phyloP scores from a whole-genome alignment of 2,113 vertebrate genomes.

The Hepsetus odoe region DNA sequence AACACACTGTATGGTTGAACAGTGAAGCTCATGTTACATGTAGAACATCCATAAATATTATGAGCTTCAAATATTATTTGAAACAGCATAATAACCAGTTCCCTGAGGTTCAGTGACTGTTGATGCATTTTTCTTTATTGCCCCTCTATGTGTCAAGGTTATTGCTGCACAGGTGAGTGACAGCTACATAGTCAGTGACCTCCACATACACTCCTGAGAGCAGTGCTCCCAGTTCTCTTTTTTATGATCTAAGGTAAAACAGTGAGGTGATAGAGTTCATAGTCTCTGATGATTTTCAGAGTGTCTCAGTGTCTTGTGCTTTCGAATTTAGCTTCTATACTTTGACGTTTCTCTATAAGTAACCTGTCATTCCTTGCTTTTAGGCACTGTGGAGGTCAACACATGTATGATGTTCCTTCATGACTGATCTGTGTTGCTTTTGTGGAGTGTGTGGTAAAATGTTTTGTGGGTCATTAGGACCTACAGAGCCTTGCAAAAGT shows the following conservation, averaged over 20 bases:
- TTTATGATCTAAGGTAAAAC: constrained; percentile 40
- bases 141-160: background rate
- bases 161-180: background rate
- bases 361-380: background rate
- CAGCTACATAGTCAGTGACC: constrained; percentile 20
- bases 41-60: background rate
- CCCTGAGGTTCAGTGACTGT: background rate
- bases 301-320: background rate
- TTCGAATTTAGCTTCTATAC: background rate
- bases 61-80: background rate
- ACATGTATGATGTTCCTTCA: background rate
- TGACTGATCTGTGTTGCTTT: background rate
- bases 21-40: background rate
- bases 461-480: background rate
- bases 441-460: background rate
- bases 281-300: constrained; percentile 32
- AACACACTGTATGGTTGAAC: background rate
- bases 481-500: too few species aligned
- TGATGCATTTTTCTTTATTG: background rate
- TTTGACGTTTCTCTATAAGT: constrained; percentile 25
- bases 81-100: background rate
- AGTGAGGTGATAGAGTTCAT: constrained; percentile 38
- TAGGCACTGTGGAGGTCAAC: background rate
- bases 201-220: constrained; percentile 11
- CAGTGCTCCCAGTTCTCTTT: background rate